phyloP scores from a whole-genome alignment of 2,888 invertebrate species.

The Apodemia zela region DNA sequence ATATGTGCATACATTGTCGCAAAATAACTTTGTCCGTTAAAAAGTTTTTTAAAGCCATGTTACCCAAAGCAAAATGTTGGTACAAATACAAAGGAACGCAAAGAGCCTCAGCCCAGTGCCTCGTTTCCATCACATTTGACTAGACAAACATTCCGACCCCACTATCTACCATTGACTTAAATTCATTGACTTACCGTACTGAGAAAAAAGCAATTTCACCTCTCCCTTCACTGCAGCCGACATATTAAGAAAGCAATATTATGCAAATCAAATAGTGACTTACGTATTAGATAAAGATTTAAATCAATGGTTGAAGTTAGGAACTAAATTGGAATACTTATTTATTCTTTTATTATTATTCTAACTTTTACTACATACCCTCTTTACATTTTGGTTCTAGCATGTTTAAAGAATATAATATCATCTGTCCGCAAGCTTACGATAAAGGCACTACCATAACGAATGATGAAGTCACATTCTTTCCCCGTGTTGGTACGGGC shows the following conservation, averaged over 20 bases:
- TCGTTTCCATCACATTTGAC: constrained; percentile 73
- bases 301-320: constrained; percentile 12
- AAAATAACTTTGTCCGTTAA: constrained; percentile 8
- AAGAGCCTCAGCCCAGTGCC: constrained; percentile 44
- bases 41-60: constrained; percentile 22
- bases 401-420: too few species aligned
- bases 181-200: constrained; percentile 66
- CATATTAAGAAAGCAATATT: constrained; percentile 77
- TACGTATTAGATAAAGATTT: constrained; percentile 32
- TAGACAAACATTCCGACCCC: constrained; percentile 72
- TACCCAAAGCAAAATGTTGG: constrained; percentile 35
- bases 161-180: constrained; percentile 62
- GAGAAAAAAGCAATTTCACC: constrained; percentile 72
- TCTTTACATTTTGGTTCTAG: too few species aligned
- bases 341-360: neutral
- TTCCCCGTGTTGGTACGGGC: too few species aligned
- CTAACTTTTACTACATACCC: too few species aligned
- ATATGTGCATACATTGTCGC: constrained; percentile 7
- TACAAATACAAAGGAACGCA: constrained; percentile 48
- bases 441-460: too few species aligned
- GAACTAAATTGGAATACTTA: neutral
- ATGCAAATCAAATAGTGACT: constrained; percentile 57
- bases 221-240: constrained; percentile 55
- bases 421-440: too few species aligned
- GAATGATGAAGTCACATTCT: too few species aligned